phyloP scores from a whole-genome alignment of 2,113 vertebrate genomes.

The human (Homo sapiens) region DNA sequence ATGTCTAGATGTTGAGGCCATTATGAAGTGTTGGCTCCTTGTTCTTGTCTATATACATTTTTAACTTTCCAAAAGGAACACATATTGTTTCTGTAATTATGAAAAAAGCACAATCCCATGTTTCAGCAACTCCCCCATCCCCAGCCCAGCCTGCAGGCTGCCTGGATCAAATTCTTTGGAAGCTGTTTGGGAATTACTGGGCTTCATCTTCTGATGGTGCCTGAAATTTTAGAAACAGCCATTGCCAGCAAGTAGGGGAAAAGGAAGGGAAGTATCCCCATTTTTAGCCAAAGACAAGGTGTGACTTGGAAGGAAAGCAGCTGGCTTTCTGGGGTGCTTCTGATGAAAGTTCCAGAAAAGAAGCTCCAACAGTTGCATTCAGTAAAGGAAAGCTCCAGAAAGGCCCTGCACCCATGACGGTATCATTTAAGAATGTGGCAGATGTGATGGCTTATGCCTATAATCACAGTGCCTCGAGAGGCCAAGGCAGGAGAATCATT shows the following conservation, averaged over 20 bases:
- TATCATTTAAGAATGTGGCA: not conserved
- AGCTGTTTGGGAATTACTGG: not conserved
- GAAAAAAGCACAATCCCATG: not conserved
- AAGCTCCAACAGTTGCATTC: not conserved
- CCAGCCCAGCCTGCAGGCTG: fast-evolving
- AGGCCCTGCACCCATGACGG: not conserved
- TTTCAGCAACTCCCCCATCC: not conserved
- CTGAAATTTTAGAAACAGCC: not conserved
- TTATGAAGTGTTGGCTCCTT: not conserved
- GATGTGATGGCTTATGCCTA: too few relatives aligned
- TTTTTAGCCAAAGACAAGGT: not conserved
- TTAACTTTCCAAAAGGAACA: not conserved
- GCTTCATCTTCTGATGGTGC: not conserved
- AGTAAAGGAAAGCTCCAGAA: not conserved
- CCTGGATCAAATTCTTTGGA: not conserved
- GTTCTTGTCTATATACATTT: not conserved
- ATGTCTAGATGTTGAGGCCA: not conserved
- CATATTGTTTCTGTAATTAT: not conserved
- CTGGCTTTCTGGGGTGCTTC: not conserved
- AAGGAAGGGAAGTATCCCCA: not conserved
- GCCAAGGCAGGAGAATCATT: too few relatives aligned
- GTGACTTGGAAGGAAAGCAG: not conserved
- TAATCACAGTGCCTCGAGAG: too few relatives aligned
- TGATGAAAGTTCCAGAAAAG: not conserved
- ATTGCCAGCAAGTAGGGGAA: not conserved